phyloP scores from a whole-genome alignment of 2,113 vertebrate genomes.

The Aviceda subcristata region DNA sequence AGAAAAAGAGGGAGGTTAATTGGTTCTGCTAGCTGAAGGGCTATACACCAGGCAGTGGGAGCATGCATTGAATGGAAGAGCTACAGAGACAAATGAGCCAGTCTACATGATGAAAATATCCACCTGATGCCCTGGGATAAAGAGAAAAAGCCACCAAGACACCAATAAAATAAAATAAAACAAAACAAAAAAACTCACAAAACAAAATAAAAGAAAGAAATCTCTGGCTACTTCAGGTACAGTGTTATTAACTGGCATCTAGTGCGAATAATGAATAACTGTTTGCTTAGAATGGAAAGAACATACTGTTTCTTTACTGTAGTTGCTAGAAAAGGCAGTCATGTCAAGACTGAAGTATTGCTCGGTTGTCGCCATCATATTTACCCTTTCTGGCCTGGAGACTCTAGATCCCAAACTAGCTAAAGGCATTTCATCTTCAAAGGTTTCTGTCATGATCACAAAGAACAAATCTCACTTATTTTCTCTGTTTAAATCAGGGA shows the following conservation, averaged over 20 bases:
- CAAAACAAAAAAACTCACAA: background rate
- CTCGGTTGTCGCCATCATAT: background rate
- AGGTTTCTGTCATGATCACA: conserved; percentile 42
- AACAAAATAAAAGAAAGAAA: background rate
- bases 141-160: background rate
- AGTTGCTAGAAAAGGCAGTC: background rate
- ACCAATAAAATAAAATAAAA: background rate
- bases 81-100: conserved; percentile 53
- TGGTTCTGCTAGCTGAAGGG: conserved; percentile 53
- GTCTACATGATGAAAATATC: conserved; percentile 15
- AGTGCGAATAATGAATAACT: background rate
- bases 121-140: background rate
- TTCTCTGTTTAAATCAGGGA: conserved; percentile 26
- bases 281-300: background rate
- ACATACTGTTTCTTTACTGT: background rate
- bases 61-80: conserved; percentile 9
- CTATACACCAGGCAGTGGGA: background rate
- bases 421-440: conserved; percentile 51
- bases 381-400: conserved; percentile 15
- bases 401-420: conserved; percentile 13
- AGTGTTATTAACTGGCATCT: background rate
- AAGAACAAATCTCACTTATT: conserved; percentile 56
- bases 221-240: background rate
- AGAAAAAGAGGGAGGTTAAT: conserved; percentile 63
- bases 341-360: conserved; percentile 9